Evolutionary conservation across 2,113 vertebrate species (phyloP).

Genomic region (Daubentonia madagascariensis): DNA sequence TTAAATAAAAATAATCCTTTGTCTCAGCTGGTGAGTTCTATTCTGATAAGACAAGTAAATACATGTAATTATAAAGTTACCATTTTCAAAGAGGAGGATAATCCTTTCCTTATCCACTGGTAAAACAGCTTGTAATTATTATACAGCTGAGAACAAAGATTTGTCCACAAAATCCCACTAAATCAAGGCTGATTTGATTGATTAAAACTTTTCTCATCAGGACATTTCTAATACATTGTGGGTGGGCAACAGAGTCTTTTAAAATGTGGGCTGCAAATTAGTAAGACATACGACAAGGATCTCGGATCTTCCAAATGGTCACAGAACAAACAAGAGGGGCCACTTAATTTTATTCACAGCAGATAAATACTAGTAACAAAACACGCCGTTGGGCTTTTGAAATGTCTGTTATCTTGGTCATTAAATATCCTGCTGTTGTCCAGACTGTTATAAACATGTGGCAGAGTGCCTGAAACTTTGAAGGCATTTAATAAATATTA

Average conservation of each 20-base stretch:
- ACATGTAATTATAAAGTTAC: conserved; percentile 82
- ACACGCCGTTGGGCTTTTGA: not conserved
- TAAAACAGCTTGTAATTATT: conserved; percentile 85
- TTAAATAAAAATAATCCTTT: conserved; percentile 74
- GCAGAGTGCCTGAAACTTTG: not conserved
- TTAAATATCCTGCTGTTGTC: not conserved
- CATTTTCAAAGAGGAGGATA: conserved; percentile 85
- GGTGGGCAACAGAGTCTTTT: conserved; percentile 52
- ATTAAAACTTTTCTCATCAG: conserved; percentile 83
- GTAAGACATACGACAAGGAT: conserved; percentile 66
- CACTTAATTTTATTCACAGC: not conserved
- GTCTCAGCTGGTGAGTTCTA: conserved; percentile 76
- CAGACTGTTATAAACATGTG: not conserved
- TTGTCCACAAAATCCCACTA: conserved; percentile 85
- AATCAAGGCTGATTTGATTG: conserved; percentile 88
- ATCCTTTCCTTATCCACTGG: conserved; percentile 88
- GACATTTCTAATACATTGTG: conserved; percentile 65
- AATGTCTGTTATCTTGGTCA: not conserved
- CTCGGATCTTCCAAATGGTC: conserved; percentile 50
- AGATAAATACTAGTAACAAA: conserved; percentile 40
- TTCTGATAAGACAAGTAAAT: conserved; percentile 81
- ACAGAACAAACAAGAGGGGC: conserved; percentile 8
- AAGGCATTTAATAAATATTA: not conserved
- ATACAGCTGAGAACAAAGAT: conserved; percentile 82
- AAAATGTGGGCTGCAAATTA: conserved; percentile 62